Base-by-base conservation (phyloP, 2,113 vertebrate species). In the Oryzias javanicus region DNA sequence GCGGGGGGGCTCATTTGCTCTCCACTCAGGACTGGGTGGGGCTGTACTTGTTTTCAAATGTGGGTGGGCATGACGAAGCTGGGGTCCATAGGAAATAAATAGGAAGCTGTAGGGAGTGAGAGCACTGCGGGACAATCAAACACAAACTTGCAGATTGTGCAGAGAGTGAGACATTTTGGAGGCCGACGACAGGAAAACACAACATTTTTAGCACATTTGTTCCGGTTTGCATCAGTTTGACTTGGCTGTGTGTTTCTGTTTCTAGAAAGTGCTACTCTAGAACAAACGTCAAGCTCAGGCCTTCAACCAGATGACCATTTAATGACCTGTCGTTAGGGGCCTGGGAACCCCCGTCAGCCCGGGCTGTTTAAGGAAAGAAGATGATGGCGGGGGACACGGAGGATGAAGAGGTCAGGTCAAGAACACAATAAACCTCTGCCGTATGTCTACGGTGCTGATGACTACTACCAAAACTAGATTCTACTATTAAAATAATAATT, bases 231-330 rank as follows among this genome's bases (percentile, higher is more conserved):
- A 19, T 40, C 29, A 25, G 44, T 48, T 15, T 15, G 59, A 24
- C 47, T 60, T 51, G 40, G 25, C 20, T 40, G 55, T 46, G 55
- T 46, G 47, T 27, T 57, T 35, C 51, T 65, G 3, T 27, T 20
- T 66, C 42, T 67, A 7, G 44, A 5, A 49, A 53, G 53, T 3
- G 50, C 18, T 58, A 72, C 17, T 27, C 56, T 12, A 61, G 79
- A 87, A 77, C 72, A 74, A 74, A 16, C 50, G 4, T 87, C 88
- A 87, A 88, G 80, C 86, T 63, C 8, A 0, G 18, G 52, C 68
- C 57, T 52, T 5, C 4, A 8, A 18, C 52, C 40, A 48, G 69
- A 87, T 51, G 71, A 84, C 74, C 79, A 74, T 87, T 76, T 70
- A 77, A 79, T 74, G 82, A 81, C 72, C 67, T 77, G 85, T 78